A percentile compares a stretch with the other conserved stretches of the same genome.
Evolutionary conservation across 2,113 vertebrate species (phyloP).

Genomic region (Datnioides undecimradiatus): DNA sequence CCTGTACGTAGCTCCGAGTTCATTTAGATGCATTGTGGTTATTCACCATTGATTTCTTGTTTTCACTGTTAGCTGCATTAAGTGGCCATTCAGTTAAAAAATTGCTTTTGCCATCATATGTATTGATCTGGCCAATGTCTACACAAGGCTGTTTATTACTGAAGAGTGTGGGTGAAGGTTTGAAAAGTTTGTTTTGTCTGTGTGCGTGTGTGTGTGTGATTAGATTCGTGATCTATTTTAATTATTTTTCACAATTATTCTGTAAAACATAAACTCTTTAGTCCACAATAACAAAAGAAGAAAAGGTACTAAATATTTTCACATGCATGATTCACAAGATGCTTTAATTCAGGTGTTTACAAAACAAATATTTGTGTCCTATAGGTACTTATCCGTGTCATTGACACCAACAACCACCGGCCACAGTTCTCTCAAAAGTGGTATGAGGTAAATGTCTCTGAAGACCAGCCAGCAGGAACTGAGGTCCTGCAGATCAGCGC

Average conservation of each 20-base stretch:
- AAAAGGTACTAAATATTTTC: not conserved
- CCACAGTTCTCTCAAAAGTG: conserved; percentile 91
- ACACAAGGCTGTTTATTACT: conserved; percentile 43
- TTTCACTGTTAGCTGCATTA: conserved; percentile 43
- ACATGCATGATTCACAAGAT: not conserved
- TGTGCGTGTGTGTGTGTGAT: not conserved
- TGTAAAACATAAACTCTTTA: not conserved
- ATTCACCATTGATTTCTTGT: conserved; percentile 59
- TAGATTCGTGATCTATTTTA: no score
- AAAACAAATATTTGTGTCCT: not conserved
- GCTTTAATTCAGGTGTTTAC: not conserved
- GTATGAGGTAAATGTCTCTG: conserved; percentile 91
- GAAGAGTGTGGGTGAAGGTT: not conserved
- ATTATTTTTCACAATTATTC: no score
- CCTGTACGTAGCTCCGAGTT: conserved; percentile 16
- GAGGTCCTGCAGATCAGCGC: conserved; percentile 93
- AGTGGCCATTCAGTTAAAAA: conserved; percentile 54
- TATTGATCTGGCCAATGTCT: conserved; percentile 50
- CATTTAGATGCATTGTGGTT: conserved; percentile 43
- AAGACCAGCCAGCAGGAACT: conserved; percentile 88
- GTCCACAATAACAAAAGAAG: not conserved
- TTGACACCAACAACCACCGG: conserved; percentile 98
- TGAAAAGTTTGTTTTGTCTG: not conserved
- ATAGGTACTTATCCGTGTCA: conserved; percentile 96
- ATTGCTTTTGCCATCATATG: conserved; percentile 56